Conservation (phyloP, 92 coral and sea anemone genomes). For the Porites rus region DNA sequence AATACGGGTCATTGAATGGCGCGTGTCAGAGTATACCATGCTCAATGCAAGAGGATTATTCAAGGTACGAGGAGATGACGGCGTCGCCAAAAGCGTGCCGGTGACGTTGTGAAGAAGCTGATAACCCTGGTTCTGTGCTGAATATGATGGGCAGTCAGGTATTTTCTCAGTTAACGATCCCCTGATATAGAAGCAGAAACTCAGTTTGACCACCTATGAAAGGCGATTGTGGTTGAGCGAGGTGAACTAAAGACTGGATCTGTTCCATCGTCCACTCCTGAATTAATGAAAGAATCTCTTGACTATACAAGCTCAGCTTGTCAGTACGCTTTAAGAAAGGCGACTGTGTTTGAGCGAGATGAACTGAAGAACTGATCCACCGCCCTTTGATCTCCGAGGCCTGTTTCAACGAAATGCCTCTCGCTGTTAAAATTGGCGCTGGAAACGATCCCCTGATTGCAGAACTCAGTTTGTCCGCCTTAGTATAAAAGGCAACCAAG, state of each 20-base stretch:
- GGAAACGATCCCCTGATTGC: too few species aligned
- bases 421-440: too few species aligned
- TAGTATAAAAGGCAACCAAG: too few species aligned
- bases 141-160: background rate
- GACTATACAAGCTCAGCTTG: too few species aligned
- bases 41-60: constrained; percentile 31
- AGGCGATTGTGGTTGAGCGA: too few species aligned
- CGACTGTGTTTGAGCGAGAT: background rate
- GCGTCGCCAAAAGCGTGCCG: constrained; percentile 8
- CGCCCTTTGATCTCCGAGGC: background rate
- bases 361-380: background rate
- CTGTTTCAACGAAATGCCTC: background rate
- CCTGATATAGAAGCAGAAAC: background rate
- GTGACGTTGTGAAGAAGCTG: constrained; percentile 8
- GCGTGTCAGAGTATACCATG: background rate
- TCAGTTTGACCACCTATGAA: too few species aligned
- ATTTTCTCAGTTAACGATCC: background rate
- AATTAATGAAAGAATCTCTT: too few species aligned
- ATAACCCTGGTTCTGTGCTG: background rate
- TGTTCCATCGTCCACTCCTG: too few species aligned
- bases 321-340: background rate
- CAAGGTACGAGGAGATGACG: background rate
- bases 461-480: too few species aligned
- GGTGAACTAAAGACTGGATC: too few species aligned
- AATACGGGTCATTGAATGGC: constrained; percentile 6